Evolutionary conservation across 2,888 invertebrate species (phyloP).

Genomic region (Scaptomyza caliginosa): DNA sequence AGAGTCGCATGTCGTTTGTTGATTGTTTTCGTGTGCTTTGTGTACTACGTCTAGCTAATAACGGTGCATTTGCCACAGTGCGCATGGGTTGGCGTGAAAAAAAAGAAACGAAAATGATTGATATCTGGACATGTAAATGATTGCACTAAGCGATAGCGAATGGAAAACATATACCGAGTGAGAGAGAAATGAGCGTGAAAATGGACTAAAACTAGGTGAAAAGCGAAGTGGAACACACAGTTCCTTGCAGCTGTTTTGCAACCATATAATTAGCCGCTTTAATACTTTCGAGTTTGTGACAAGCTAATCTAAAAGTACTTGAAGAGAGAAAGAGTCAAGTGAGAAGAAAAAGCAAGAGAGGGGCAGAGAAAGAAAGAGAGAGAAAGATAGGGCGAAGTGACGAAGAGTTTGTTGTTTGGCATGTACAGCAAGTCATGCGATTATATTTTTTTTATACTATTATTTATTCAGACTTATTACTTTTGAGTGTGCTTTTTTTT

Average conservation of each 20-base stretch:
- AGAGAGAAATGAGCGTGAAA: slow-evolving; percentile 22
- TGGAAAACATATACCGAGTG: neutral
- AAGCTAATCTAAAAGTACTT: slow-evolving; percentile 17
- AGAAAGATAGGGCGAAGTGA: slow-evolving; percentile 17
- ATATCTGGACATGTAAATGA: slow-evolving; percentile 67
- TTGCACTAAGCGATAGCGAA: slow-evolving; percentile 36
- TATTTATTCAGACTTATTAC: slow-evolving; percentile 53
- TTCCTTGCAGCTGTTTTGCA: slow-evolving; percentile 47
- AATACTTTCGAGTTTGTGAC: slow-evolving; percentile 36
- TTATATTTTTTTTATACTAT: slow-evolving; percentile 28
- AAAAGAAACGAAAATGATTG: slow-evolving; percentile 40
- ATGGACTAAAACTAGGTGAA: slow-evolving; percentile 16
- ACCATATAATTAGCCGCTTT: slow-evolving; percentile 57
- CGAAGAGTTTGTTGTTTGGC: slow-evolving; percentile 26
- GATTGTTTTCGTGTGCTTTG: slow-evolving; percentile 16
- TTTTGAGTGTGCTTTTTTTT: slow-evolving; percentile 26
- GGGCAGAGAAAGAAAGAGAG: slow-evolving; percentile 11
- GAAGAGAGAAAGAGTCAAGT: slow-evolving; percentile 14
- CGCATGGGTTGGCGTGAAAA: slow-evolving; percentile 37
- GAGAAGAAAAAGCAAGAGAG: neutral
- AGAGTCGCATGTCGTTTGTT: slow-evolving; percentile 8
- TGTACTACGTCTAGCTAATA: slow-evolving; percentile 63
- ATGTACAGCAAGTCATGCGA: slow-evolving; percentile 64
- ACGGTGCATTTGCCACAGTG: slow-evolving; percentile 64
- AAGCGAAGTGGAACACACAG: slow-evolving; percentile 49